A percentile compares a stretch with the other conserved stretches of the same genome.
phyloP scores from a whole-genome alignment of 2,888 invertebrate species.

The Sarcophaga carnaria region DNA sequence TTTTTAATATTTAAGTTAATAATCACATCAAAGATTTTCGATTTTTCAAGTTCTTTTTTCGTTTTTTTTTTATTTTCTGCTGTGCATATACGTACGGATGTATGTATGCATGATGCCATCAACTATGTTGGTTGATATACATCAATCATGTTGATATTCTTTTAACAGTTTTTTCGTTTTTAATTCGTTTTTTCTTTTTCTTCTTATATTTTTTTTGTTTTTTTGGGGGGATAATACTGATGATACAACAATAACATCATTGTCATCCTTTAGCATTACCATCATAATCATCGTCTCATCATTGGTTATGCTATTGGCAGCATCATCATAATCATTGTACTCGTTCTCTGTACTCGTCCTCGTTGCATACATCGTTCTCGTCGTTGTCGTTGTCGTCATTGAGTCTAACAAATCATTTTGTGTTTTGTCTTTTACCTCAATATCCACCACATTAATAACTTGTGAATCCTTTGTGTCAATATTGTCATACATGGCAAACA shows the following conservation, averaged over 20 bases:
- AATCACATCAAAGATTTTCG: slow-evolving; percentile 46
- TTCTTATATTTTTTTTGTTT: slow-evolving; percentile 6
- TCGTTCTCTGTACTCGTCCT: slow-evolving; percentile 2
- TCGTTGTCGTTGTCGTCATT: slow-evolving; percentile 24
- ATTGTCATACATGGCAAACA: slow-evolving; percentile 63
- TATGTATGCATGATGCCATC: neutral
- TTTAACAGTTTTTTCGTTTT: slow-evolving; percentile 21
- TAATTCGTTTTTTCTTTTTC: slow-evolving; percentile 7
- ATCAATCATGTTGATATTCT: slow-evolving; percentile 63
- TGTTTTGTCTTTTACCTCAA: slow-evolving; percentile 65
- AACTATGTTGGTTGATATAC: slow-evolving; percentile 43
- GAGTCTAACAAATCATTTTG: slow-evolving; percentile 59
- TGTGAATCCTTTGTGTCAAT: slow-evolving; percentile 69
- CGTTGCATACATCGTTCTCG: neutral
- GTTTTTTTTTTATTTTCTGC: slow-evolving; percentile 18
- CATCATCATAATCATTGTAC: slow-evolving; percentile 16
- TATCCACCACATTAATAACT: slow-evolving; percentile 69
- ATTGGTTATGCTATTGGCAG: slow-evolving; percentile 2
- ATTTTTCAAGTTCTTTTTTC: slow-evolving; percentile 23
- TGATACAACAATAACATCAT: slow-evolving; percentile 44
- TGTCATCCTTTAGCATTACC: slow-evolving; percentile 47
- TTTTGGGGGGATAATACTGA: neutral
- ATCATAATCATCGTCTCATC: slow-evolving; percentile 50
- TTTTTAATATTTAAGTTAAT: slow-evolving; percentile 60
- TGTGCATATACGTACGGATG: neutral